Conservation (phyloP, 2,888 invertebrate genomes). For the Sinhomidia bicolor region DNA sequence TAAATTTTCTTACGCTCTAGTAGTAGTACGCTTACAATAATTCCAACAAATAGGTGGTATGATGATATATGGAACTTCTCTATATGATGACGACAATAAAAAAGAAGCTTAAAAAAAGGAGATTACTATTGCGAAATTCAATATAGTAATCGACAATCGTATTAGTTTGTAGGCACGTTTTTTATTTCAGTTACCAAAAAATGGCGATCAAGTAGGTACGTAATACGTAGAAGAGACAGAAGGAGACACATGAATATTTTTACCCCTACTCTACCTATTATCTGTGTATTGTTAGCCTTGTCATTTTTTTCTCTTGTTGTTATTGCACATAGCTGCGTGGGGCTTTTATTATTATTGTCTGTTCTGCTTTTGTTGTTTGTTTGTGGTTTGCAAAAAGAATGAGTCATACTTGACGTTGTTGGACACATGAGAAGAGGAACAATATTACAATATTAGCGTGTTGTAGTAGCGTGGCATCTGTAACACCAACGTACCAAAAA, state of each 20-base stretch:
- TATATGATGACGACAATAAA: conserved; percentile 5
- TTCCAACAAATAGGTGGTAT: not conserved
- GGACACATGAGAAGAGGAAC: not conserved
- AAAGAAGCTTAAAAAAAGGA: not conserved
- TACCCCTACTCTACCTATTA: no score
- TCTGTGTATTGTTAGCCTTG: conserved; percentile 31
- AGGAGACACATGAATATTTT: not conserved
- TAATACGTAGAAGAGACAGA: no score
- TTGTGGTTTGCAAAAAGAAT: conserved; percentile 45
- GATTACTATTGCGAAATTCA: conserved; percentile 11
- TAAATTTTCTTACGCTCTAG: not conserved
- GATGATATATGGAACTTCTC: not conserved
- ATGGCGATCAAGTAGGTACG: not conserved
- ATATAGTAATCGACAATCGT: no score
- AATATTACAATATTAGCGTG: no score
- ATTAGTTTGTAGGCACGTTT: not conserved
- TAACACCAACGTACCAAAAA: conserved; percentile 22
- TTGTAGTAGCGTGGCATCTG: no score
- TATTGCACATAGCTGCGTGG: conserved; percentile 20
- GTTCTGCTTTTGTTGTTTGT: conserved; percentile 22
- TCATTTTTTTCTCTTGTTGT: conserved; percentile 11
- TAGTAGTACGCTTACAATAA: not conserved
- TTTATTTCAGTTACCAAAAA: not conserved
- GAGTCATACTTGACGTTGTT: conserved; percentile 35
- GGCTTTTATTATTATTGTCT: conserved; percentile 31